phyloP scores from a whole-genome alignment of 2,113 vertebrate species.

The Apistogramma diplotaenia region DNA sequence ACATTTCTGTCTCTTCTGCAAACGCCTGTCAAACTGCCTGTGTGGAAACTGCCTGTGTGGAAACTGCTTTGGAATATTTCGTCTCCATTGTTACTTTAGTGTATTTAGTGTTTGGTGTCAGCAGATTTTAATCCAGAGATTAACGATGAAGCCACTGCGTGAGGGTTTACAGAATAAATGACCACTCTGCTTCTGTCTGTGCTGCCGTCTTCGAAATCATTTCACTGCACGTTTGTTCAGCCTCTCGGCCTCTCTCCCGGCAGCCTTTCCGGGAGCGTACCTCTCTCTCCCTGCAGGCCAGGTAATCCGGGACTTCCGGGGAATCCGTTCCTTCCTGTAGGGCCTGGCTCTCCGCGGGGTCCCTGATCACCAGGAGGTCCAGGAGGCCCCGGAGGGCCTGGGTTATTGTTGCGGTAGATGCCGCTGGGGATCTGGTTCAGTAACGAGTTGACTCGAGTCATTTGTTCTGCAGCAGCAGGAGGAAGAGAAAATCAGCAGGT shows the following conservation, averaged over 20 bases:
- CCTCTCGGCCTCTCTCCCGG: neutral
- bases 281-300: constrained; percentile 89
- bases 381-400: constrained; percentile 87
- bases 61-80: neutral
- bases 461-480: constrained; percentile 81
- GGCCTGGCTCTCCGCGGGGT: constrained; percentile 86
- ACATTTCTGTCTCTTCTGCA: neutral
- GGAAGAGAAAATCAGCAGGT: neutral
- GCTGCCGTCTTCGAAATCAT: neutral
- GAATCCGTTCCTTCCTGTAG: constrained; percentile 87
- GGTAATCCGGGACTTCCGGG: constrained; percentile 87
- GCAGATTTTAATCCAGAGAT: neutral
- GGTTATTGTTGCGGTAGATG: constrained; percentile 84
- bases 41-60: neutral
- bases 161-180: neutral
- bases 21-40: neutral
- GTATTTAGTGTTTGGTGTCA: neutral
- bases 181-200: neutral
- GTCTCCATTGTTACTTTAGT: neutral
- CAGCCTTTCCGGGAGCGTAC: constrained; percentile 58
- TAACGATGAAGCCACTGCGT: neutral
- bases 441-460: constrained; percentile 90
- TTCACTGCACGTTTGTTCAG: neutral
- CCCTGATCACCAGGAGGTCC: constrained; percentile 84
- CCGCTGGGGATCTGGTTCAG: constrained; percentile 93